Percentiles rank a stretch among this genome's conserved stretches.
Evolutionary conservation across 2,888 invertebrate species (phyloP).

Genomic region (Caenorhabditis imperialis): DNA sequence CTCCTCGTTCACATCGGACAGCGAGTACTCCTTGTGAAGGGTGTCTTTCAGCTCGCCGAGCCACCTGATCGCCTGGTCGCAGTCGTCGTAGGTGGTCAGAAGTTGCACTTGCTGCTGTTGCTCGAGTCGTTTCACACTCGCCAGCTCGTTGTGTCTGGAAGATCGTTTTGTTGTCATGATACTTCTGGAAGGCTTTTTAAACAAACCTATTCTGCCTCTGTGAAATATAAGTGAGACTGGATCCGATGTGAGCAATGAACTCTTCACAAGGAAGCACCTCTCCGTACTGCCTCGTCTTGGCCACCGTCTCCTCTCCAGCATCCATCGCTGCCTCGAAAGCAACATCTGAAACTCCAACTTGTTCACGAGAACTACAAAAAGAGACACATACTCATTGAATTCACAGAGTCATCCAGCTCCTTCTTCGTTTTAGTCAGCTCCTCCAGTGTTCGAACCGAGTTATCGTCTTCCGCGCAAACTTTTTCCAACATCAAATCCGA

Average conservation of each 20-base stretch:
- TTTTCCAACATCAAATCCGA: constrained; percentile 78
- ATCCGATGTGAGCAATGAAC: constrained; percentile 37
- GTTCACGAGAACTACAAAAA: neutral
- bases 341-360: constrained; percentile 22
- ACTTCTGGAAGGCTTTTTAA: too few relatives aligned
- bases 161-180: too few relatives aligned
- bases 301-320: constrained; percentile 37
- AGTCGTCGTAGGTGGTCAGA: constrained; percentile 86
- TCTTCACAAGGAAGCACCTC: constrained; percentile 48
- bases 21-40: constrained; percentile 80
- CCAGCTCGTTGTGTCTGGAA: constrained; percentile 82
- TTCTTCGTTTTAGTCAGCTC: constrained; percentile 47
- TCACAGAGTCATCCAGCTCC: constrained; percentile 78
- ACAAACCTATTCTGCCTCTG: constrained; percentile 36
- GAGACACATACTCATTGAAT: constrained; percentile 52
- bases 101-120: constrained; percentile 86
- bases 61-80: constrained; percentile 85
- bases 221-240: constrained; percentile 33
- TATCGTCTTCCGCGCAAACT: constrained; percentile 77
- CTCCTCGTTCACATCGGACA: constrained; percentile 77
- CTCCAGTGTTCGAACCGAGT: constrained; percentile 13
- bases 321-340: constrained; percentile 42
- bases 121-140: constrained; percentile 86
- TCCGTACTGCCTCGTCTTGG: constrained; percentile 32
- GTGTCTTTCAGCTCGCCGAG: constrained; percentile 85